Evolutionary conservation across 2,888 invertebrate species (phyloP), one percentile per base, ranked within the genome.

Genomic region (Ecliptopera silaceata): DNA sequence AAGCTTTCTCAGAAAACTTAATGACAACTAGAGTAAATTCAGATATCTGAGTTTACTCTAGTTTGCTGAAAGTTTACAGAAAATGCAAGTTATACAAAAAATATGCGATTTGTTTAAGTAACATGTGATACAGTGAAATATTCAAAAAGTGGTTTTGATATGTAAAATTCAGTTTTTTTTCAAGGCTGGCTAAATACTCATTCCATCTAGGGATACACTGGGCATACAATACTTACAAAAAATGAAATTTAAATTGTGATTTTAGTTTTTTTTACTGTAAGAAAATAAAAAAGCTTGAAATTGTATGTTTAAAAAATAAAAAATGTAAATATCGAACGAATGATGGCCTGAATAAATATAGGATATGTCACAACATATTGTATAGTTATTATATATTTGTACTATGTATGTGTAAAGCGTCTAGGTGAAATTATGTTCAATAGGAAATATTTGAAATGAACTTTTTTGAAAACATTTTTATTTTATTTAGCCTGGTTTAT

Each of bases 241-340:
- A 52, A 60, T 54, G 46, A 65, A 63, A 64, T 64, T 65, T 62
- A 32, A 54, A 65, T 62, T 67, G 66, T 69, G 66, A 69, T 69
- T 66, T 65, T 66, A 68, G 66, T 72, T 68, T 46, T 62, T 39
- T 65, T 74, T 61, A 71, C 63, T 36, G 38, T 44, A 62, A 65
- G 62, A 57, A 57, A 62, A 65, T 61, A 57, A 57, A 52, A 64
- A 77, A 76, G 70, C 77, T 78, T 79, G 63, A 73, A 64, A 68
- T 64, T 69, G 66, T 63, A 55, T 55, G 61, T 59, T 59, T 58
- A 56, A 58, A 53, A 72, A 77, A 78, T n/a, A n/a, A n/a, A 55
- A 52, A 76, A 79, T 88, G 88, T 89, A 88, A 83, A 89, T 89
- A 82, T 80, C 75, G 79, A 82, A 81, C 76, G 82, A 82, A 79